Evolutionary conservation across 2,888 invertebrate genomes (phyloP).

Genomic region (Lasiommata megera): DNA sequence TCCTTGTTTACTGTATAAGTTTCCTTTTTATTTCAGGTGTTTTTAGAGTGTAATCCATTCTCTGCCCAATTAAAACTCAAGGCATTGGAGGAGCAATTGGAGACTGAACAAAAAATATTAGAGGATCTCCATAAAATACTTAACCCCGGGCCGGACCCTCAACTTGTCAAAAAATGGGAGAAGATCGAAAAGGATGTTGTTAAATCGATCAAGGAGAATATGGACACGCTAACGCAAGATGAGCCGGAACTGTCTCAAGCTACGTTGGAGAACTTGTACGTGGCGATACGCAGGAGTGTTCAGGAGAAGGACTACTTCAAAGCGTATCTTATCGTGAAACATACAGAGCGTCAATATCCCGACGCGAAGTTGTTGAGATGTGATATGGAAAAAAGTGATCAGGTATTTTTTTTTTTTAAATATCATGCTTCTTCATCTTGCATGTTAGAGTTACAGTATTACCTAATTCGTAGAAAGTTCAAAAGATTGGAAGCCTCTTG

Average conservation of each 20-base stretch:
- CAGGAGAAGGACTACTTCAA: conserved; percentile 74
- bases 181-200: conserved; percentile 76
- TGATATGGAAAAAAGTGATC: conserved; percentile 73
- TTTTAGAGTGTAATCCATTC: conserved; percentile 93
- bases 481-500: no score
- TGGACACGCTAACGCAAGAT: conserved; percentile 70
- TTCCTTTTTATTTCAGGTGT: conserved; percentile 66
- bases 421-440: background rate
- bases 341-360: conserved; percentile 71
- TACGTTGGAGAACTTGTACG: conserved; percentile 66
- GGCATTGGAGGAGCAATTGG: conserved; percentile 81
- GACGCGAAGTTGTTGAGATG: conserved; percentile 70
- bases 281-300: conserved; percentile 66
- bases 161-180: conserved; percentile 74
- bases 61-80: conserved; percentile 85
- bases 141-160: conserved; percentile 68
- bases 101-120: conserved; percentile 83
- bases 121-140: conserved; percentile 80
- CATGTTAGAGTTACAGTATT: no score
- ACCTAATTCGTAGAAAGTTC: no score
- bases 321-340: conserved; percentile 73
- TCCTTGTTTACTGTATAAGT: no score
- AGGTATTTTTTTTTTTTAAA: conserved; percentile 47
- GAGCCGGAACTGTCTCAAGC: conserved; percentile 70
- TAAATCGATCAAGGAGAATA: conserved; percentile 70